Conservation (phyloP, 2,888 invertebrate genomes). For the Aphodius granarius region DNA sequence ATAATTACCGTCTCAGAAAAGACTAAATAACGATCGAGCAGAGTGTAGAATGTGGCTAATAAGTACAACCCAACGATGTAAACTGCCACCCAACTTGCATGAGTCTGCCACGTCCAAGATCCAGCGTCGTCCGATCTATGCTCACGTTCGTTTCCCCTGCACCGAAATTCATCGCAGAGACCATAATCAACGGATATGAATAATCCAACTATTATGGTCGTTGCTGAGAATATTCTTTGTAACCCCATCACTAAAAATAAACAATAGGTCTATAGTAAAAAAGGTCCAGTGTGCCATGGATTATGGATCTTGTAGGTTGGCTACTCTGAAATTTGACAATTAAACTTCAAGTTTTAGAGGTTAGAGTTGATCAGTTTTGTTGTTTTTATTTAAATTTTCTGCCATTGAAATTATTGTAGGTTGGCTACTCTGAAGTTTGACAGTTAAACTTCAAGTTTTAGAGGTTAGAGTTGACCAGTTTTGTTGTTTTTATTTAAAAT, state of each 20-base stretch:
- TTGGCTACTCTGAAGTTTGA: no score
- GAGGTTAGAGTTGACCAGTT: no score
- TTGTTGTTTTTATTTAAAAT: no score
- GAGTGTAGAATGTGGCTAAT: constrained; percentile 58
- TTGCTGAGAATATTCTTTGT: constrained; percentile 61
- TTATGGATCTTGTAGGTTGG: no score
- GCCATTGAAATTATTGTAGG: no score
- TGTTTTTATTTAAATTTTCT: no score
- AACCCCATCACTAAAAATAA: constrained; percentile 58
- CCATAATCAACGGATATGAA: constrained; percentile 65
- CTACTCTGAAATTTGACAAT: no score
- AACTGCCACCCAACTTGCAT: constrained; percentile 60
- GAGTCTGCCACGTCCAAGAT: constrained; percentile 56
- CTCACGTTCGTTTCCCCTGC: constrained; percentile 57
- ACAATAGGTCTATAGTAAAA: neutral
- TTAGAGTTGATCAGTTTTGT: no score
- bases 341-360: no score
- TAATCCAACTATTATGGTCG: constrained; percentile 62
- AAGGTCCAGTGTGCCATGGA: neutral
- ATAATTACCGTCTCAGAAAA: neutral
- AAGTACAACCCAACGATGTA: constrained; percentile 58
- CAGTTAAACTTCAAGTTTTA: no score
- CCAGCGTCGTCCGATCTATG: constrained; percentile 50
- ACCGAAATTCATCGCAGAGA: constrained; percentile 63
- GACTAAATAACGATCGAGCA: constrained; percentile 52